Evolutionary conservation across 2,113 vertebrate genomes (phyloP), one percentile per base, ranked within the genome.

Genomic region (Galemys pyrenaicus): DNA sequence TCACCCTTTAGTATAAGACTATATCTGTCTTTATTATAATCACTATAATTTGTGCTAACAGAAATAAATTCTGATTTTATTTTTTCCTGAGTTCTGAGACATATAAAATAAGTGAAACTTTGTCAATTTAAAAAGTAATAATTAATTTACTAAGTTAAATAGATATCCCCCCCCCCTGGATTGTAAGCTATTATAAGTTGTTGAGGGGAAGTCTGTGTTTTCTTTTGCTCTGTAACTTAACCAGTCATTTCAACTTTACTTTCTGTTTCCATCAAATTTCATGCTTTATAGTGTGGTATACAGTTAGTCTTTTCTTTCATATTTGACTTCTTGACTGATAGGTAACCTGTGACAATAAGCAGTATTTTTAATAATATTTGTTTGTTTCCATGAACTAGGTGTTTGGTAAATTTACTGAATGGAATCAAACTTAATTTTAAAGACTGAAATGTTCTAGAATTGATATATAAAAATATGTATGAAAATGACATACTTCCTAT

Each of bases 401-500:
- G 26, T 78, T 93, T 85, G 32, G 39, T 75, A 58, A 77, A 86
- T 41, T 94, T 85, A 68, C 6, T 71, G 58, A 62, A 68, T 60
- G 13, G 26, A 75, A 64, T 89, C 7, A 70, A 30, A 26, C 6
- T 2, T 77, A 78, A 87, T 46, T 64, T 41, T 94, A 77, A 82
- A 86, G 75, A 39, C n/a, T 91, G 13, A 0, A 35, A 65, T 74
- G 1, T 17, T 77, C 81, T 83, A 39, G 60, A 44, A 49, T 16
- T 87, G 62, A 86, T 70, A 19, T 82, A 51, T 74, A 37, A 83
- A 87, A 94, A 35, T 67, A 85, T 70, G 15, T 82, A 44, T 71
- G 26, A 6, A 60, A 77, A 44, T 82, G 46, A 37, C 19, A n/a
- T 60, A 81, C 26, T 79, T 60, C 60, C 64, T 87, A 2, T 35